Evolutionary conservation across 2,113 vertebrate genomes (phyloP).

Genomic region (Phalacrocorax carbo): DNA sequence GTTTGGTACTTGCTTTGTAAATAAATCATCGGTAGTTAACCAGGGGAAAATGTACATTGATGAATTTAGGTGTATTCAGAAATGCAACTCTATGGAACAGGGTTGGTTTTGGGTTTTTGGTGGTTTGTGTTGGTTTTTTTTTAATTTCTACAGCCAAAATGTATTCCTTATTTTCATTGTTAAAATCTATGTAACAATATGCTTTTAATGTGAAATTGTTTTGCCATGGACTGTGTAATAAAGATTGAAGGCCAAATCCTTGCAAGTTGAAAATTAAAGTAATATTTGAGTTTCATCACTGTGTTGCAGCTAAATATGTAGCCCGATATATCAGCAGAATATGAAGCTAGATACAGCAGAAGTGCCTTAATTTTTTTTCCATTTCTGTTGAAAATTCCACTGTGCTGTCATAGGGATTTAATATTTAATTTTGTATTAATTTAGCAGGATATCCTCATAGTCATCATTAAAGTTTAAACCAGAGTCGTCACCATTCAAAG

Average conservation of each 20-base stretch:
- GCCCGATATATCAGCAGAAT: not conserved
- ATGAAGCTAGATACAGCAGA: not conserved
- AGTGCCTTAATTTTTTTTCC: slow-evolving; percentile 1
- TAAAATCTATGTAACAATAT: not conserved
- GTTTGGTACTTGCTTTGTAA: slow-evolving; percentile 48
- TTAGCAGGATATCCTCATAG: not conserved
- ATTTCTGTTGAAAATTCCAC: not conserved
- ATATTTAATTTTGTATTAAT: not conserved
- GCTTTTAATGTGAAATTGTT: slow-evolving; percentile 2
- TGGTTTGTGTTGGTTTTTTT: not conserved
- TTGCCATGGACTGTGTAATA: slow-evolving; percentile 20
- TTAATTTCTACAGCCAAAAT: not conserved
- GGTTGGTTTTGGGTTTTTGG: too few species aligned
- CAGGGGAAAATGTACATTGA: not conserved
- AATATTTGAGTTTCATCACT: not conserved
- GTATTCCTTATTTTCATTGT: not conserved
- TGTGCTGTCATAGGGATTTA: not conserved
- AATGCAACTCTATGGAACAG: not conserved
- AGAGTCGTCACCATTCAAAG: not conserved
- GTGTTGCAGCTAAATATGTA: not conserved
- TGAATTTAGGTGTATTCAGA: slow-evolving; percentile 17
- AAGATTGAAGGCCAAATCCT: slow-evolving; percentile 3
- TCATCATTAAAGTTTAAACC: not conserved
- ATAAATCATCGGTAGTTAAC: slow-evolving; percentile 27
- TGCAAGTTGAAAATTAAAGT: not conserved